Evolutionary conservation across 2,797 vertebrate genomes (phyloP).

Genomic region (Danionella dracula): DNA sequence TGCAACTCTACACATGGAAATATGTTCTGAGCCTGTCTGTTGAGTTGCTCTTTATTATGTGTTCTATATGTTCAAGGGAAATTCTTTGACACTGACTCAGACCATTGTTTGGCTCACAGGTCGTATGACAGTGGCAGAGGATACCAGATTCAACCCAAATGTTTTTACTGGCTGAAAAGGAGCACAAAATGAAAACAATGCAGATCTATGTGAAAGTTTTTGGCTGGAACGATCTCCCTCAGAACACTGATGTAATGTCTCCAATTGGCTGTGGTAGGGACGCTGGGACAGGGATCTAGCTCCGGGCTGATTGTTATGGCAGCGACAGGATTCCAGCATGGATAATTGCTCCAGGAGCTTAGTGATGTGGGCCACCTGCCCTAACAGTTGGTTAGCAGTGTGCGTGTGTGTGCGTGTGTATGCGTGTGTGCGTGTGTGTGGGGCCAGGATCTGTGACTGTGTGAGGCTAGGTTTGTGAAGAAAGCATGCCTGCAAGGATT

Average conservation of each 20-base stretch:
- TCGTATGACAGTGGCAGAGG: too few relatives aligned
- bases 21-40: too few relatives aligned
- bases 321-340: conserved; percentile 66
- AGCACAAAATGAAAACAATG: too few relatives aligned
- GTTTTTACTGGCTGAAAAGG: too few relatives aligned
- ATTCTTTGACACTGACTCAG: too few relatives aligned
- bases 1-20: too few relatives aligned
- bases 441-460: conserved; percentile 6
- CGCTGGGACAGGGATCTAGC: conserved; percentile 34
- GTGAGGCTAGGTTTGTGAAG: conserved; percentile 27
- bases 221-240: neutral
- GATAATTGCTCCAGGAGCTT: conserved; percentile 77
- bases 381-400: conserved; percentile 68
- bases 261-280: conserved; percentile 22
- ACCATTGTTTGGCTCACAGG: too few relatives aligned
- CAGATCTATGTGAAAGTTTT: too few relatives aligned
- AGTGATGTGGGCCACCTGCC: conserved; percentile 72
- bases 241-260: conserved; percentile 15
- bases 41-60: too few relatives aligned
- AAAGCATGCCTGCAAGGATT: conserved; percentile 18
- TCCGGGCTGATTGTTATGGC: conserved; percentile 63
- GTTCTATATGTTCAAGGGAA: too few relatives aligned
- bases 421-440: conserved; percentile 10
- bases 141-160: too few relatives aligned
- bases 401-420: conserved; percentile 41